Percentiles rank a stretch among this genome's conserved stretches.
Conservation (phyloP, 1,140 invertebrate genomes). For the Globodera rostochiensis region DNA sequence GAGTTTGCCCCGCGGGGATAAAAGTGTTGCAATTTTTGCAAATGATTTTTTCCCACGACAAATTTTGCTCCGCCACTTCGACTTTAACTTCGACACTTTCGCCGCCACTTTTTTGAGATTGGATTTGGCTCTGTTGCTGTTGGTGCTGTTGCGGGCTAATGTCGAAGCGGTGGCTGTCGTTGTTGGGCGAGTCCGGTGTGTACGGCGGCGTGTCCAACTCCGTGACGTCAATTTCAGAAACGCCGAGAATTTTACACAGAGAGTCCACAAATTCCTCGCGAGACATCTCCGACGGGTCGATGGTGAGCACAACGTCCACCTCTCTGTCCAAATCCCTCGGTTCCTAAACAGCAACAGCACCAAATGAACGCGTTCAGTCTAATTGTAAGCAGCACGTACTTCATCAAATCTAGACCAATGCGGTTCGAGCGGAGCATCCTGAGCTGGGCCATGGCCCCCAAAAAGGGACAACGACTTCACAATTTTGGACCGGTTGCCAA, state of each 20-base stretch:
- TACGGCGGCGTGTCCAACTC: slow-evolving; percentile 39
- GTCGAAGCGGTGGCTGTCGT: background rate
- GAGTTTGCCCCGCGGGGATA: slow-evolving; percentile 24
- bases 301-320: slow-evolving; percentile 30
- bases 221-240: background rate
- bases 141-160: background rate
- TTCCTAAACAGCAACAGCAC: slow-evolving; percentile 11
- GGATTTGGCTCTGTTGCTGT: background rate
- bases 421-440: slow-evolving; percentile 34
- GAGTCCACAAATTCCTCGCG: slow-evolving; percentile 35
- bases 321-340: slow-evolving; percentile 20
- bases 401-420: slow-evolving; percentile 37
- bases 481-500: slow-evolving; percentile 24
- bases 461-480: slow-evolving; percentile 16
- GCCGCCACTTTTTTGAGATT: slow-evolving; percentile 2
- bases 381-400: slow-evolving; percentile 11
- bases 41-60: slow-evolving; percentile 14
- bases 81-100: slow-evolving; percentile 19
- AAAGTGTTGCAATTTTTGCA: slow-evolving; percentile 44
- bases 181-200: slow-evolving; percentile 19
- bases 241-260: slow-evolving; percentile 29
- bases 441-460: slow-evolving; percentile 7
- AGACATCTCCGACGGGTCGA: slow-evolving; percentile 23
- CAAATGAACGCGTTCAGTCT: background rate
- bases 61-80: slow-evolving; percentile 22